A percentile compares a stretch with the other conserved stretches of the same genome.
These are phyloP conservation scores for Pteronotus mesoamericanus DNA, from an alignment of 2,797 vertebrate species.

Conservation along the genomic window DNA sequence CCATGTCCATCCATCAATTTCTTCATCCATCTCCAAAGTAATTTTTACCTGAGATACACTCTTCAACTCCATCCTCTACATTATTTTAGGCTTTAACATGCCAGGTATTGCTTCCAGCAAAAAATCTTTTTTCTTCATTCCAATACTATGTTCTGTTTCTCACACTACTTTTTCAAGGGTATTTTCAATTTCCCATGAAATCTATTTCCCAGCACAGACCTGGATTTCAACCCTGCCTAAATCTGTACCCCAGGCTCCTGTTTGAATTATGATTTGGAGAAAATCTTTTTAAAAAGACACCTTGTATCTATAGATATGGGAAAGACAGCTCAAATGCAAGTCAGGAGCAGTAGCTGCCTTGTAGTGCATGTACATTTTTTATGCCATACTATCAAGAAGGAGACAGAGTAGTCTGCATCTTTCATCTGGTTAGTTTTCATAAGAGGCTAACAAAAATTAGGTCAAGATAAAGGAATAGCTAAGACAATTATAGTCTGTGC, in stretches of 20 bases:
- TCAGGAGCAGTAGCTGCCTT: neutral
- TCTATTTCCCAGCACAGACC: neutral
- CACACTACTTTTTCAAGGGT: neutral
- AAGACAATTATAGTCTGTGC: neutral
- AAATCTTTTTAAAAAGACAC: neutral
- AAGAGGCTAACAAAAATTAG: conserved; percentile 45
- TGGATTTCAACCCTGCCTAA: neutral
- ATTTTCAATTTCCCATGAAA: neutral
- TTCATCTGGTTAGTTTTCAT: conserved; percentile 53
- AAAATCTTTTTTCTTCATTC: neutral
- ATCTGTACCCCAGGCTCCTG: neutral
- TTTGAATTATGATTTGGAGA: neutral
- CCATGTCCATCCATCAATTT: neutral
- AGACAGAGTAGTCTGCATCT: neutral
- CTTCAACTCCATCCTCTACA: neutral
- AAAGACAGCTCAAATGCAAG: neutral
- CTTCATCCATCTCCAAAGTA: neutral
- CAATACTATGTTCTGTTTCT: neutral
- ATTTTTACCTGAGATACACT: neutral
- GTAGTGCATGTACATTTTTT: neutral
- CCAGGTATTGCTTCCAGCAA: neutral
- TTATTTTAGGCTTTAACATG: conserved; percentile 13
- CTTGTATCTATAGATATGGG: neutral
- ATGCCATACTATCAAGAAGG: neutral
- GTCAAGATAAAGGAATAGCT: conserved; percentile 37